Evolutionary conservation across 2,797 vertebrate species (phyloP), one percentile per base, ranked within the genome.

Genomic region (Clarias platycephalus): DNA sequence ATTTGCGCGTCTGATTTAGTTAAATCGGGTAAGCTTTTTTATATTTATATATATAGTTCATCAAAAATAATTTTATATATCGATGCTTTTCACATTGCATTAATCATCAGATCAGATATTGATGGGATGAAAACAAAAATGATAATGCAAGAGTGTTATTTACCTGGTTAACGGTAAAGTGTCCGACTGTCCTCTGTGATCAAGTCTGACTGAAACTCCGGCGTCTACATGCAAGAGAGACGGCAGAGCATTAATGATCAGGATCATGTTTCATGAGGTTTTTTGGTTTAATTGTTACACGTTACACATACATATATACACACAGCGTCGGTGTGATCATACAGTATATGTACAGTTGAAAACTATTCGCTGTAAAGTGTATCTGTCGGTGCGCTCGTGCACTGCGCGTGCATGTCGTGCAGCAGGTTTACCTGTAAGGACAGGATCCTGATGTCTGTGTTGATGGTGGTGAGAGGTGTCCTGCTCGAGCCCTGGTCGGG

Each of bases 381-480:
- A 13, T 62, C 1, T 28, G 4, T 62, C 12, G 44, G 44, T 40
- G 58, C 9, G 2, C 4, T 28, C 31, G 78, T 9, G 26, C 37
- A 13, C 58, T 37, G 20, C 13, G 9, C 20, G 13, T 58, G 88
- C 89, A 92, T 86, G 87, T 89, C 16, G 53, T 34, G 24, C 85
- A 84, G 83, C 0, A 12, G 80, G 88, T 91, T 93, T 95, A 99
- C 98, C 98, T 99, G 98, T 95, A 99, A 92, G 71, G 97, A 97
- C 91, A 99, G 92, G 91, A 98, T 97, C 94, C 97, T 97, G 96
- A 99, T 98, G 89, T 99, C 98, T 92, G 98, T 97, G 94, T 99
- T 99, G 44, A 99, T 95, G 55, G 98, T 95, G 92, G 97, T 98
- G 93, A 99, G 95, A 4, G 98, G 98, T 86, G 95, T 97, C 91